Base-by-base conservation (phyloP, 2,888 invertebrate genomes). In the Scotopteryx bipunctaria region DNA sequence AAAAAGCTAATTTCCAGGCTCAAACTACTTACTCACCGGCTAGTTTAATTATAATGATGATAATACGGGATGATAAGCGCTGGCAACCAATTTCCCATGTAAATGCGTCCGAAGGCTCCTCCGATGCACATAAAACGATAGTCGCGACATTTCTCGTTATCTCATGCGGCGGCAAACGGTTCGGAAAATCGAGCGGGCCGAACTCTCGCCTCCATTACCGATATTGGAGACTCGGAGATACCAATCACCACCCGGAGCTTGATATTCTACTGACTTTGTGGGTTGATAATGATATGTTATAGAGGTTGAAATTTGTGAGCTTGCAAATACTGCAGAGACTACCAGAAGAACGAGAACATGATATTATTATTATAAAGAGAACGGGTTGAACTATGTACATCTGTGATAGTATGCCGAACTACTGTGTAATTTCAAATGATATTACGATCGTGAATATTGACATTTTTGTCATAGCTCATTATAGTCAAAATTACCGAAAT, bases 181-280 rank as follows among this genome's bases (percentile, higher is more conserved):
- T 84, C 77, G 87, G 86, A 87, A 89, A 86, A 89, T 87, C 83
- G 86, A 84, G 81, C 78, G 72, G 71, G 72, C 71, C 80, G 81
- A 81, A 78, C 75, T 75, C 73, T 70, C 71, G 72, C 74, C 78
- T 80, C 87, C 85, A 88, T 88, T 88, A 88, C 86, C 79, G 81
- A 81, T 84, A 86, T 88, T 87, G 86, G 76, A 73, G 73, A 67
- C 72, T 69, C 64, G 70, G 66, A 61, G 70, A 65, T 71, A 63
- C 64, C 47, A 56, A 63, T 60, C 63, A 46, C 38, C 44, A 47
- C 43, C 50, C 51, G 29, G 31, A 31, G 42, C 31, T 38, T 37
- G 35, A 43, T 48, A 29, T 48, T 33, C 15, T 29, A 44, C 31
- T 44, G 40, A 44, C 48, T 36, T 53, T 33, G 37, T 46, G 25